Base-by-base conservation (phyloP, 2,797 vertebrate genomes). In the Melanotaenia nigrans region DNA sequence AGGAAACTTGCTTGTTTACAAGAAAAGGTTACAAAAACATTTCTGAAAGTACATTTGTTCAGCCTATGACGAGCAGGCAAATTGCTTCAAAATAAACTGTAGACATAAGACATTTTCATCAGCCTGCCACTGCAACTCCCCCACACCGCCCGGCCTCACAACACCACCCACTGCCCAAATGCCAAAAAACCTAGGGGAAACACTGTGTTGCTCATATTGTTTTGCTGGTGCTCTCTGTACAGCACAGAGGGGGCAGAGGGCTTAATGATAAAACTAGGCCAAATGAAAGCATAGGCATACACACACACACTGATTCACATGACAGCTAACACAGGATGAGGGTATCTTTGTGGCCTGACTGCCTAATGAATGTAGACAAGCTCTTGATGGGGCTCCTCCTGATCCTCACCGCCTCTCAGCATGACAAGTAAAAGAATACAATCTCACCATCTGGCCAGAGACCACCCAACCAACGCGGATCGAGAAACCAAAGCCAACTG, bases 311-410 rank as follows among this genome's bases (percentile, higher is more conserved):
- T 1, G 2, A 70, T 8, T 56, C 62, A 68, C 51, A 68, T 24
- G 55, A 62, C 11, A 4, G 38, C 10, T 53, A 35, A 71, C 57
- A 66, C 36, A 61, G 71, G 60, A 71, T 8, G 47, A 71, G 63
- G 64, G 67, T 57, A 61, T 83, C 64, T 81, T 60, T 85, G 75
- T 76, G 77, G 54, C 66, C 66, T 0, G 61, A 63, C 68, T 68
- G 81, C 42, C 68, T 87, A 89, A 92, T 90, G 79, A 86, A 59
- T 67, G 75, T 68, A 69, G 87, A 92, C 87, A 84, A 45, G 83
- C 74, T 80, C 74, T 69, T 68, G 83, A 79, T 38, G 78, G 71
- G 77, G 79, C 68, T 73, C 75, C 78, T 79, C 81, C 82, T 83
- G 80, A 91, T 89, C 81, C 73, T 78, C 57, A 5, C 60, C 6